These are phyloP conservation scores for Helicoverpa zea DNA, from an alignment of 1,140 invertebrate genomes.

Conservation along the genomic window DNA sequence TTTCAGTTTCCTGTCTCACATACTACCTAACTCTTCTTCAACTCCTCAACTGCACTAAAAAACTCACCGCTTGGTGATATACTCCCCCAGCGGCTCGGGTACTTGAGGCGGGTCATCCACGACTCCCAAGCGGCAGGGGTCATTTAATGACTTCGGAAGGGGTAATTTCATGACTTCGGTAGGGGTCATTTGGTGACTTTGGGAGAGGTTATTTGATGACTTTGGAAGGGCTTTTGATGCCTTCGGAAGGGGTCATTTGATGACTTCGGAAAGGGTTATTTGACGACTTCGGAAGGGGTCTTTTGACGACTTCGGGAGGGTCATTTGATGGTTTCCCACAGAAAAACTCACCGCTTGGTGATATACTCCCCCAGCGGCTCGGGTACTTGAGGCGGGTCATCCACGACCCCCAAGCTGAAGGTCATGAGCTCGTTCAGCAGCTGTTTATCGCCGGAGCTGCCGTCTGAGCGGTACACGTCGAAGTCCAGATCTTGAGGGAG, in stretches of 20 bases:
- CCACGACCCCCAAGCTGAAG: conserved; percentile 53
- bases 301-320: no score
- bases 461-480: conserved; percentile 65
- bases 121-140: conserved; percentile 32
- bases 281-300: no score
- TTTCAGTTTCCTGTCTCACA: no score
- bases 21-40: no score
- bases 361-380: conserved; percentile 65
- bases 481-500: conserved; percentile 62
- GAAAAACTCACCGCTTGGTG: conserved; percentile 62
- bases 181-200: no score
- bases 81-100: conserved; percentile 62
- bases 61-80: conserved; percentile 66
- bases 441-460: conserved; percentile 38
- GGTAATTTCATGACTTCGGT: no score
- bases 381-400: conserved; percentile 48
- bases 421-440: conserved; percentile 60
- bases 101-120: conserved; percentile 50
- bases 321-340: no score
- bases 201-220: no score
- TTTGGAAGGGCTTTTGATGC: no score
- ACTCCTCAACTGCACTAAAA: neutral
- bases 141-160: no score
- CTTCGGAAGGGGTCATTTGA: no score
- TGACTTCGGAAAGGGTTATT: no score